These are phyloP conservation scores for Trichogramma pretiosum DNA, from an alignment of 1,140 invertebrate genomes.

Conservation along the genomic window DNA sequence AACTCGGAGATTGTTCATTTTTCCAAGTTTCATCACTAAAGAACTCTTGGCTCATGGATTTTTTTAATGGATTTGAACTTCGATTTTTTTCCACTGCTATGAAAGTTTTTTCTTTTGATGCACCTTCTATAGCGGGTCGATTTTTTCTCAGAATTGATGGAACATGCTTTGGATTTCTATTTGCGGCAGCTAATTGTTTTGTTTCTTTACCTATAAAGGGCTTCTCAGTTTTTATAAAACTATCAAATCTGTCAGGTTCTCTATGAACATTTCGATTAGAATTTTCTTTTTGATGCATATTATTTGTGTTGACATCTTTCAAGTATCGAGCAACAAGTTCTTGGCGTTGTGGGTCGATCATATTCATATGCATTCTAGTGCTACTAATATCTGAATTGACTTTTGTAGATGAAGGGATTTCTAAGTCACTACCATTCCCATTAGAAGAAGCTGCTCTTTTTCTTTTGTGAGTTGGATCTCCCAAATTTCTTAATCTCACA, in stretches of 20 bases:
- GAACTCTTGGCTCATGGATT: constrained; percentile 3
- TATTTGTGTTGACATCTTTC: constrained; percentile 10
- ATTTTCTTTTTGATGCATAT: not conserved
- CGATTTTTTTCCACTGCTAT: not conserved
- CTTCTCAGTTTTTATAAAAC: too few species aligned
- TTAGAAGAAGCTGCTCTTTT: constrained; percentile 1
- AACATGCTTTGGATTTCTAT: constrained; percentile 10
- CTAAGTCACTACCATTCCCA: constrained; percentile 3
- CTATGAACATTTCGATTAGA: not conserved
- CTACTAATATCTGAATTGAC: constrained; percentile 5
- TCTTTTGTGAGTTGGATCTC: not conserved
- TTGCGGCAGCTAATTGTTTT: not conserved
- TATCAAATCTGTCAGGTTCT: too few species aligned
- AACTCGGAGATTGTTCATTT: constrained; percentile 11
- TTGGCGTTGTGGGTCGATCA: constrained; percentile 11
- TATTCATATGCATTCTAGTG: constrained; percentile 4
- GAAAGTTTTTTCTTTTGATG: constrained; percentile 7
- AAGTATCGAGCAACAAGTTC: constrained; percentile 16
- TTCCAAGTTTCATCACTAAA: not conserved
- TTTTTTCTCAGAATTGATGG: constrained; percentile 17
- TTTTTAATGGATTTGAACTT: not conserved
- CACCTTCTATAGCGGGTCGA: constrained; percentile 1
- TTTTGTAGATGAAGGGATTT: constrained; percentile 6
- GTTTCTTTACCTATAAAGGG: not conserved
- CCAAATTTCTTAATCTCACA: not conserved